Percentiles rank a stretch among this genome's conserved stretches.
These are phyloP conservation scores for Cosmorhoe ocellata DNA, from an alignment of 2,888 invertebrate genomes.

Conservation along the genomic window DNA sequence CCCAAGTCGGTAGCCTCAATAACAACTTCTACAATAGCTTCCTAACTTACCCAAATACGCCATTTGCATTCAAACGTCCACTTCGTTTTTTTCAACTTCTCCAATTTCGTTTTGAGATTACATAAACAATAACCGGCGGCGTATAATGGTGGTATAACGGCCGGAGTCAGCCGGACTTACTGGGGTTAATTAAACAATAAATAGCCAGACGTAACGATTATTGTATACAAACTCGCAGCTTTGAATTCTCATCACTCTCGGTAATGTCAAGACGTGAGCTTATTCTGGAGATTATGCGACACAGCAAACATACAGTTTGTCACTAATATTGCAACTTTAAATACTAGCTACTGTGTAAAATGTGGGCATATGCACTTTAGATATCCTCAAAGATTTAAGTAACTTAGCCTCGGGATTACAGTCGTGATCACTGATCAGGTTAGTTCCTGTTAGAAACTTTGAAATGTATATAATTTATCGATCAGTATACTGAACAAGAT, in stretches of 20 bases:
- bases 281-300: slow-evolving; percentile 46
- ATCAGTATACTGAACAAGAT: too few relatives aligned
- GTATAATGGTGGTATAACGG: slow-evolving; percentile 55
- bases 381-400: too few relatives aligned
- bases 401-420: too few relatives aligned
- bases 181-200: slow-evolving; percentile 79
- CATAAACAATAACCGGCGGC: slow-evolving; percentile 65
- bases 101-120: slow-evolving; percentile 59
- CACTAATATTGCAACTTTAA: too few relatives aligned
- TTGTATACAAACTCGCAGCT: slow-evolving; percentile 75
- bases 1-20: slow-evolving; percentile 4
- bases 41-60: slow-evolving; percentile 24
- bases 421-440: too few relatives aligned
- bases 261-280: slow-evolving; percentile 70
- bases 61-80: slow-evolving; percentile 34
- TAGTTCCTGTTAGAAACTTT: too few relatives aligned
- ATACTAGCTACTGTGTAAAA: too few relatives aligned
- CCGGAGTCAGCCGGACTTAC: slow-evolving; percentile 41
- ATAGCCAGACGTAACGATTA: slow-evolving; percentile 72
- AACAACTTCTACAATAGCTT: slow-evolving; percentile 15
- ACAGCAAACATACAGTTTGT: background rate
- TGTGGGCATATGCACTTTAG: too few relatives aligned
- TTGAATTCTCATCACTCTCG: slow-evolving; percentile 80
- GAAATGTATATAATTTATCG: too few relatives aligned
- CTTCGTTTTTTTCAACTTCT: slow-evolving; percentile 55